Base-by-base conservation (phyloP, 2,113 vertebrate species). In the Tenebrosternarchus preto region DNA sequence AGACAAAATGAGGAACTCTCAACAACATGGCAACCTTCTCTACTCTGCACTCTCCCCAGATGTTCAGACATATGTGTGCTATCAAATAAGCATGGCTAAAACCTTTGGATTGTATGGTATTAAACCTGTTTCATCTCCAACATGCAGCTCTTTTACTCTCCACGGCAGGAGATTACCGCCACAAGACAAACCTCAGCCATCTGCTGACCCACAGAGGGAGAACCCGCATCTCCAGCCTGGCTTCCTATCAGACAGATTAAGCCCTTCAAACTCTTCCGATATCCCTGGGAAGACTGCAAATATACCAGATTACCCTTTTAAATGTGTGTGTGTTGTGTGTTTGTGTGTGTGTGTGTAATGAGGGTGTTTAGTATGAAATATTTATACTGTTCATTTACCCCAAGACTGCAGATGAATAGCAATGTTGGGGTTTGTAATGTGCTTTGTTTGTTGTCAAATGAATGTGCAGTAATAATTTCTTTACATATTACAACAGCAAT, bases 91-190 rank as follows among this genome's bases (percentile, higher is more conserved):
- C 89, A 92, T 89, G 90, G 91, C 92, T 91, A 90, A 94, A 92
- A 91, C 92, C 93, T 88, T 83, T 80, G 92, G 91, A 92, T 91
- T 91, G 89, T 78, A 84, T 86, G 84, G 82, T 88, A 92, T 92
- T 95, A 95, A 94, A 95, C 90, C 91, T 88, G 86, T 93, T 91
- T 95, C 94, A 96, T 93, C 91, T 93, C 91, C 93, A 95, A 94
- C 96, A 95, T 93, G 88, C 91, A 87, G 86, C 89, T 85, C 91
- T 93, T 91, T 89, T 90, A 91, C 90, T 91, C 67, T 72, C 19
- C 90, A 85, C 88, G 88, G 88, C 92, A 88, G 56, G 88, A 93
- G 94, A 94, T 95, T 95, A 95, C 90, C 89, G 86, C 89, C 85
- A 87, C 92, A 91, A 94, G 91, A 90, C 92, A 92, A 92, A 94